Conservation (phyloP, 2,888 invertebrate species). For the Acanthoscelides obtectus region DNA sequence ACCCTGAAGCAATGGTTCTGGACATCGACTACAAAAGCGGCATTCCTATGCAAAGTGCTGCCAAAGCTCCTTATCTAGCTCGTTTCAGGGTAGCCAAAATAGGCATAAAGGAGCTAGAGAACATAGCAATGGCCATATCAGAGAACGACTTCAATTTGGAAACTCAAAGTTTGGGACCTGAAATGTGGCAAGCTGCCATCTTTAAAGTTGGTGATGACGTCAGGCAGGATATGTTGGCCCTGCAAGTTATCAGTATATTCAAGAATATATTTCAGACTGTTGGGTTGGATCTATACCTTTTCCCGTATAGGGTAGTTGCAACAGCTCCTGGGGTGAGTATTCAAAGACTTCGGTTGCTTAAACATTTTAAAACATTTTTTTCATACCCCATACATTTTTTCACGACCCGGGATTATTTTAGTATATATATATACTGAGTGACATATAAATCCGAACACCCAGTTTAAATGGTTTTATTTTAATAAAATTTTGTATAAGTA, state of each 20-base stretch:
- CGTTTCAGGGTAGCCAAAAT: slow-evolving; percentile 87
- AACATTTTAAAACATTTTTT: no score
- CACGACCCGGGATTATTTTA: no score
- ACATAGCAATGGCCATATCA: slow-evolving; percentile 68
- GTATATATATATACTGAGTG: no score
- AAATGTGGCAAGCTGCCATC: slow-evolving; percentile 96
- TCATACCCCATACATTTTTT: no score
- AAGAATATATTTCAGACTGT: slow-evolving; percentile 93
- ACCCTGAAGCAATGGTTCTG: slow-evolving; percentile 96
- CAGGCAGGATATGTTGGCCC: slow-evolving; percentile 95
- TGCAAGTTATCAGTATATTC: slow-evolving; percentile 96
- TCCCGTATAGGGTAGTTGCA: slow-evolving; percentile 96
- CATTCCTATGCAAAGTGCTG: slow-evolving; percentile 99
- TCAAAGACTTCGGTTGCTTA: no score
- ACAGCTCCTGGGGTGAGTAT: slow-evolving; percentile 86
- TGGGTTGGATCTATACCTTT: slow-evolving; percentile 89
- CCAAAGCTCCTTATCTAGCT: slow-evolving; percentile 97
- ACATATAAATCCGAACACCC: no score
- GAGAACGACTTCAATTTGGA: slow-evolving; percentile 27
- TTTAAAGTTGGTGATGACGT: slow-evolving; percentile 99
- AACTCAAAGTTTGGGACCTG: slow-evolving; percentile 53
- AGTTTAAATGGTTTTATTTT: no score
- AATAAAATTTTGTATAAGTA: no score
- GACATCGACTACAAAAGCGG: slow-evolving; percentile 97
- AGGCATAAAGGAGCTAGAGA: slow-evolving; percentile 88